Base-by-base conservation (phyloP, 1,140 invertebrate genomes). In the Lanistes nyassanus region DNA sequence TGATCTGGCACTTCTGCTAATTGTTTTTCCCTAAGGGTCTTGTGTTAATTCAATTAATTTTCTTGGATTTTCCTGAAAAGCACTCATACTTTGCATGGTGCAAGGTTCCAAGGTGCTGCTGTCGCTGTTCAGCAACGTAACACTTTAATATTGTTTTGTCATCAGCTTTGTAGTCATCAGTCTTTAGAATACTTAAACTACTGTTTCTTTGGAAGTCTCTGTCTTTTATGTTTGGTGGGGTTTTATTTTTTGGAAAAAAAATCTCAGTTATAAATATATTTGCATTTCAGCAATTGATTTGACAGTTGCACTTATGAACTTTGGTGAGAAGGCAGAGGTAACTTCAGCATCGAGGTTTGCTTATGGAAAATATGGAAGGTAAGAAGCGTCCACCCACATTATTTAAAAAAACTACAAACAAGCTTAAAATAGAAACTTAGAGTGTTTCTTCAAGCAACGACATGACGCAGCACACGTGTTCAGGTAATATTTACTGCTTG, bases 231-330 rank as follows among this genome's bases (percentile, higher is more conserved):
- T 31, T 23, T 53, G 51, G 13, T 53, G 13, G 13, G 51, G 23
- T 13, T 69, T 3, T 69, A n/a, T n/a, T n/a, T n/a, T n/a, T n/a
- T n/a, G 19, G 2, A 2, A 13, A 47, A 47, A 47, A 9, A 47
- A 13, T 47, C 1, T 13, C 2, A 47, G 19, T 13, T 13, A 9
- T 47, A 16, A 29, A 56, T 66, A 29, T 29, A 26, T 53, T 39
- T 76, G 34, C 39, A 75, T 94, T 68, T 91, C 94, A 92, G 96
- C 95, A 39, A 83, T 96, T 82, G 96, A 97, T 87, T 91, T 97
- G 87, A 92, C 93, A 36, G 83, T 97, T 67, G 92, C 94, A 6
- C 88, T 97, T 72, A 97, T 97, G 96, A 92, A 95, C 85, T 89
- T 92, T 82, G 93, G 92, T 16, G 96, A 97, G 91, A 87, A 91